Evolutionary conservation across 2,113 vertebrate genomes (phyloP).

Genomic region (Engystomops pustulosus): DNA sequence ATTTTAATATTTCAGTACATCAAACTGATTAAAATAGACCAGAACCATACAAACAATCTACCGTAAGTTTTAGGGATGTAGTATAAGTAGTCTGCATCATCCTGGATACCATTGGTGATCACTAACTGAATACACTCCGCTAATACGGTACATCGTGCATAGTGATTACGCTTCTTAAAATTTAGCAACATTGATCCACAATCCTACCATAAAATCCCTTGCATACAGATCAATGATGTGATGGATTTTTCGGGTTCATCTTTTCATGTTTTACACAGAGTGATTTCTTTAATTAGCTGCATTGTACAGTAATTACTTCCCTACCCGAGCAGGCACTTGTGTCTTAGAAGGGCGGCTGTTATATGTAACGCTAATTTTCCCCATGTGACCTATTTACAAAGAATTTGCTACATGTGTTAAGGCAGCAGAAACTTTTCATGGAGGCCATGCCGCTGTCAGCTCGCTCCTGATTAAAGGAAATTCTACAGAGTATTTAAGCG

Average conservation of each 20-base stretch:
- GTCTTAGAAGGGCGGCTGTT: constrained; percentile 36
- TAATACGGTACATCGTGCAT: too few relatives aligned
- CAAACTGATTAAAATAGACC: too few relatives aligned
- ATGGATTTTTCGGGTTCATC: constrained; percentile 28
- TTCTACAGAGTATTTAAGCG: constrained; percentile 34
- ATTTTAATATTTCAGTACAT: too few relatives aligned
- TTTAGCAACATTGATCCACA: background rate
- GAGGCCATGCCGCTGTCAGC: constrained; percentile 24
- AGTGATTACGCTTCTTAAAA: too few relatives aligned
- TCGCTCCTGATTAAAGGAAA: constrained; percentile 54
- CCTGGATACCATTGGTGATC: too few relatives aligned
- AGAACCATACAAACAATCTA: too few relatives aligned
- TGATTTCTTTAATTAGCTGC: constrained; percentile 52
- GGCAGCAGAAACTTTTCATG: constrained; percentile 33
- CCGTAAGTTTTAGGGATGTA: too few relatives aligned
- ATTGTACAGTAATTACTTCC: constrained; percentile 48
- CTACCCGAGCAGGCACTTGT: constrained; percentile 48
- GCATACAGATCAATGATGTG: constrained; percentile 13
- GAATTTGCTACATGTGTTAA: constrained; percentile 52
- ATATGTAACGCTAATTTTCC: constrained; percentile 51
- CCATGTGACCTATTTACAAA: constrained; percentile 55
- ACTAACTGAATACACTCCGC: too few relatives aligned
- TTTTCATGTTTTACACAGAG: constrained; percentile 35
- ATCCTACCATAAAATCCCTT: background rate
- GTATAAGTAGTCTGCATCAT: too few relatives aligned